phyloP scores from a whole-genome alignment of 2,113 vertebrate species.

The Dromiciops gliroides region DNA sequence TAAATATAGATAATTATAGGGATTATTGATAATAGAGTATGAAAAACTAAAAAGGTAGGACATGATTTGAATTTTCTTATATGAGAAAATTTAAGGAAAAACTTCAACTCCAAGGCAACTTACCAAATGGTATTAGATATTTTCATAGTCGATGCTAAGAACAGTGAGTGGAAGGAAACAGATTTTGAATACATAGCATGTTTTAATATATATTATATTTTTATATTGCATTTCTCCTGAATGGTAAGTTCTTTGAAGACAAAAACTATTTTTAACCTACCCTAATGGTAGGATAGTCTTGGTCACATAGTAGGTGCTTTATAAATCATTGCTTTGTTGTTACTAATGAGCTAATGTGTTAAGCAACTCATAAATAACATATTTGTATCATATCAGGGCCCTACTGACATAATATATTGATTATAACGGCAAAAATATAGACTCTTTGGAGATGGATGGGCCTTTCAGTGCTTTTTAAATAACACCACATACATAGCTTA shows the following conservation, averaged over 20 bases:
- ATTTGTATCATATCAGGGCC: neutral
- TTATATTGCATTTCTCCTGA: neutral
- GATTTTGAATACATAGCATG: neutral
- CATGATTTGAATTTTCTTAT: neutral
- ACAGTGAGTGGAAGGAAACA: no score
- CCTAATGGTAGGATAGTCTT: neutral
- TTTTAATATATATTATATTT: neutral
- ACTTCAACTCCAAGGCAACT: neutral
- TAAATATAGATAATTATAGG: no score
- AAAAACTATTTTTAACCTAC: neutral
- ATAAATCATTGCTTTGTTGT: neutral
- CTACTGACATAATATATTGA: neutral
- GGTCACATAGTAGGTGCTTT: neutral
- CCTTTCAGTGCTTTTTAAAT: neutral
- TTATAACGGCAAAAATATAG: neutral
- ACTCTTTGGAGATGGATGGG: neutral
- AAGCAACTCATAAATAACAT: neutral
- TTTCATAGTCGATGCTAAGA: no score
- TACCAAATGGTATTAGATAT: neutral
- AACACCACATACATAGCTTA: neutral
- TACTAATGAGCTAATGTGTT: neutral
- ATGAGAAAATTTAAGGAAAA: no score
- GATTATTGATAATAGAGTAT: neutral
- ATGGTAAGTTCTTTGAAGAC: neutral
- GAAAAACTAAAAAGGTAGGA: neutral